phyloP scores from a whole-genome alignment of 2,113 vertebrate genomes.

The Cyphomyrus plagiostoma region DNA sequence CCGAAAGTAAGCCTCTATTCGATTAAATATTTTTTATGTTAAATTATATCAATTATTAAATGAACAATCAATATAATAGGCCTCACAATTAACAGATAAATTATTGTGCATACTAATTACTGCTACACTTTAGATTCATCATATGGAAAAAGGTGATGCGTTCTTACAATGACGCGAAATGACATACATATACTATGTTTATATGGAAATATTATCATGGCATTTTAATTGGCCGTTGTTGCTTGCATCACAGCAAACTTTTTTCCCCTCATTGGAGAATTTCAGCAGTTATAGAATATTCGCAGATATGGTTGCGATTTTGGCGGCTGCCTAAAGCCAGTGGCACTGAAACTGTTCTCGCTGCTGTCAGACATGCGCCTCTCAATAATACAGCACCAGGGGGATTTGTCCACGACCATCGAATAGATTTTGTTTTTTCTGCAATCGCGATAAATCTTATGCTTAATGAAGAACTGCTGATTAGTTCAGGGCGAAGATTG shows the following conservation, averaged over 20 bases:
- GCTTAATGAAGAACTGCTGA: not conserved
- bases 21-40: not conserved
- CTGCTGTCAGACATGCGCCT: constrained; percentile 10
- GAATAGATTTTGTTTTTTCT: not conserved
- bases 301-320: constrained; percentile 6
- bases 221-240: not conserved
- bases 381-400: constrained; percentile 1
- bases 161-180: not conserved
- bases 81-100: not conserved
- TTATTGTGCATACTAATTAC: not conserved
- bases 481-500: not conserved
- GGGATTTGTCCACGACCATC: not conserved
- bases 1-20: not conserved
- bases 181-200: not conserved
- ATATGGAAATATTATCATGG: not conserved
- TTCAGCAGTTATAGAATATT: not conserved
- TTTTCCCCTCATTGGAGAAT: not conserved
- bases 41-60: not conserved
- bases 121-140: not conserved
- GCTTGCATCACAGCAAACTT: not conserved
- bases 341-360: not conserved
- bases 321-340: not conserved
- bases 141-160: not conserved
- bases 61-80: not conserved
- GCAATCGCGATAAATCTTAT: not conserved